A percentile compares a stretch with the other conserved stretches of the same genome.
These are phyloP conservation scores for Drosophila yooni DNA, from an alignment of 2,888 invertebrate genomes.

Conservation along the genomic window DNA sequence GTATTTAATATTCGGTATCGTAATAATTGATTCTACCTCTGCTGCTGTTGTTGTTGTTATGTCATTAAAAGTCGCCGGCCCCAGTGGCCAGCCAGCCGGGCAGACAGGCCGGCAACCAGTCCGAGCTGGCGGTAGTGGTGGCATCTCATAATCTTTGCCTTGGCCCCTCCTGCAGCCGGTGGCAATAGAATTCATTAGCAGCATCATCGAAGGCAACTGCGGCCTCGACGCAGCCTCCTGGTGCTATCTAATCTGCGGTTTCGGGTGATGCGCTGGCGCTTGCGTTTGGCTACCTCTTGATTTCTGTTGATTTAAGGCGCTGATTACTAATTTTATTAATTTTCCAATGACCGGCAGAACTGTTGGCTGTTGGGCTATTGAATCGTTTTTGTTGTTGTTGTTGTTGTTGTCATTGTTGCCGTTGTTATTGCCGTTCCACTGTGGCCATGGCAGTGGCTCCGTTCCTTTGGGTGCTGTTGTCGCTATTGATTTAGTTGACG, in stretches of 20 bases:
- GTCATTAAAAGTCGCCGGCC: constrained; percentile 67
- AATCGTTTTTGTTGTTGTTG: constrained; percentile 37
- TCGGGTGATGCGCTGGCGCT: constrained; percentile 45
- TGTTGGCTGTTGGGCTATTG: constrained; percentile 38
- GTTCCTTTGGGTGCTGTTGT: constrained; percentile 70
- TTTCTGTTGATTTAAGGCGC: constrained; percentile 76
- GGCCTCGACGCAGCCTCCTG: constrained; percentile 1
- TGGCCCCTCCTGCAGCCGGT: constrained; percentile 38
- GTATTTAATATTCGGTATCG: not conserved
- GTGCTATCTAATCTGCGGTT: constrained; percentile 80
- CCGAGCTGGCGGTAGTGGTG: constrained; percentile 4
- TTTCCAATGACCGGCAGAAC: constrained; percentile 70
- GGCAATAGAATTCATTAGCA: constrained; percentile 81
- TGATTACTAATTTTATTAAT: constrained; percentile 81
- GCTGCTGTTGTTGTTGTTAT: constrained; percentile 45
- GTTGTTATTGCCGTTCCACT: constrained; percentile 34
- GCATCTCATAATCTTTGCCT: not conserved
- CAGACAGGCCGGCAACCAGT: constrained; percentile 66
- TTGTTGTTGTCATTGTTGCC: constrained; percentile 28
- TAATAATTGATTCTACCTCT: not conserved
- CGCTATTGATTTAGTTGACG: constrained; percentile 82
- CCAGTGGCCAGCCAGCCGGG: constrained; percentile 48
- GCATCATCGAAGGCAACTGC: constrained; percentile 28
- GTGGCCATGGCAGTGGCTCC: constrained; percentile 27
- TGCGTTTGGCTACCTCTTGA: constrained; percentile 61